These are phyloP conservation scores for Carabus problematicus DNA, from an alignment of 2,888 invertebrate species.

Conservation along the genomic window DNA sequence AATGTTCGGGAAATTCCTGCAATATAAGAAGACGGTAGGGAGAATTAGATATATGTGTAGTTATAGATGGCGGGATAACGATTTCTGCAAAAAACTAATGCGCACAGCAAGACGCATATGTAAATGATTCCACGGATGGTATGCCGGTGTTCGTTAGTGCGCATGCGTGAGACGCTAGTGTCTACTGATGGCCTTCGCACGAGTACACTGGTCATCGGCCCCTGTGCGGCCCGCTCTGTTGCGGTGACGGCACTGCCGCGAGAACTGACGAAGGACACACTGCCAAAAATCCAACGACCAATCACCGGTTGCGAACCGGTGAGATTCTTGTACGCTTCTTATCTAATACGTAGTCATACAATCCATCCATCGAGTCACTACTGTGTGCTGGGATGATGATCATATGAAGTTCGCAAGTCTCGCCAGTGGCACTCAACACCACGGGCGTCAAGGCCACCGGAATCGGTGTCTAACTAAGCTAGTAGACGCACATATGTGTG, in stretches of 20 bases:
- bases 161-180: constrained; percentile 16
- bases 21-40: no score
- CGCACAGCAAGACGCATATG: background rate
- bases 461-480: background rate
- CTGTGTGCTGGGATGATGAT: no score
- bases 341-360: no score
- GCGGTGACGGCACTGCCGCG: constrained; percentile 14
- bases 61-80: no score
- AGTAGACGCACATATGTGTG: background rate
- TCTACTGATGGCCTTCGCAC: constrained; percentile 35
- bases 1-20: no score
- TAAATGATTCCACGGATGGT: constrained; percentile 8
- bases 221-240: background rate
- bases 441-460: constrained; percentile 3
- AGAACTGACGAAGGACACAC: constrained; percentile 27
- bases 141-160: background rate
- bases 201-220: constrained; percentile 39
- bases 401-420: constrained; percentile 16
- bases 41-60: no score
- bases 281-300: constrained; percentile 37
- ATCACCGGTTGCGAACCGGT: constrained; percentile 19
- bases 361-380: no score
- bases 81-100: no score
- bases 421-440: constrained; percentile 31
- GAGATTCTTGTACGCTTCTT: background rate